Evolutionary conservation across 2,888 invertebrate genomes (phyloP).

Genomic region (Acrobeloides nanus): DNA sequence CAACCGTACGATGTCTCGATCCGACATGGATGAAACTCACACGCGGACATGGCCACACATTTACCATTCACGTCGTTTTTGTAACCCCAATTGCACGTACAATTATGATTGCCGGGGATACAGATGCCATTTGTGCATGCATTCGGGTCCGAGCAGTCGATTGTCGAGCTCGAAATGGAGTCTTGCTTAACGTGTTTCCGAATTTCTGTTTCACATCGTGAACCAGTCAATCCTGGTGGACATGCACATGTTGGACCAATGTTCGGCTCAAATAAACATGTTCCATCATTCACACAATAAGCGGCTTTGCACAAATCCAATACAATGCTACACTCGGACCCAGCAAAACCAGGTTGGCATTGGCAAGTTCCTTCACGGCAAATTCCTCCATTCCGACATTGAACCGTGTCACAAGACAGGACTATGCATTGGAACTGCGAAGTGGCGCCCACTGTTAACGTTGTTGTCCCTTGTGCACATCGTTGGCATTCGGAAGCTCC

Average conservation of each 20-base stretch:
- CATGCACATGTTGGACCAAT: constrained; percentile 13
- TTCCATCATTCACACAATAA: constrained; percentile 20
- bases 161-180: not conserved
- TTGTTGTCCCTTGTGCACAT: constrained; percentile 16
- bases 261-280: constrained; percentile 10
- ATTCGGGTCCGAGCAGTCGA: too few relatives aligned
- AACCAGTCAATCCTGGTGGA: constrained; percentile 5
- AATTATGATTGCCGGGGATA: too few relatives aligned
- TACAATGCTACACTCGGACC: constrained; percentile 16
- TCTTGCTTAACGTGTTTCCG: not conserved
- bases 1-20: too few relatives aligned
- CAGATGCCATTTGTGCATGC: too few relatives aligned
- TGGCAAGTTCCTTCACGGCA: constrained; percentile 14
- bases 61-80: too few relatives aligned
- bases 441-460: constrained; percentile 5
- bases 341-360: constrained; percentile 18
- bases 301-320: constrained; percentile 20
- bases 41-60: too few relatives aligned
- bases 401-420: constrained; percentile 4
- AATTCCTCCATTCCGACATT: constrained; percentile 17
- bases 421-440: constrained; percentile 1
- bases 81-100: too few relatives aligned
- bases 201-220: not conserved
- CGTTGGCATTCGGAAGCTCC: constrained; percentile 8
- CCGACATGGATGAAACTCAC: too few relatives aligned